Evolutionary conservation across 2,888 invertebrate species (phyloP).

Genomic region (Metopia argyrocephala): DNA sequence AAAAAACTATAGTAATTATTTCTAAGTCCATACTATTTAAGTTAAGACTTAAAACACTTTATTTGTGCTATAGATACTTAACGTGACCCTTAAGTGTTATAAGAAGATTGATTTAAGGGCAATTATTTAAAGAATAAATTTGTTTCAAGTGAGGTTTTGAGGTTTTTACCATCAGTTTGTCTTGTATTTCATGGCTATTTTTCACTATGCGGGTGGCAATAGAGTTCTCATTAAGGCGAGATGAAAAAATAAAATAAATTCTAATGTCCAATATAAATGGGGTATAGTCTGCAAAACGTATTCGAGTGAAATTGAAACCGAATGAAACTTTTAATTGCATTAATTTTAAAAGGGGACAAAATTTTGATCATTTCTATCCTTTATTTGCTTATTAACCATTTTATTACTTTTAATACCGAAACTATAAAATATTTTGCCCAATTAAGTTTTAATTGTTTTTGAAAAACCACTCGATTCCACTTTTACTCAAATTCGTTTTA

Average conservation of each 20-base stretch:
- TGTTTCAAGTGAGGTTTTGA: constrained; percentile 13
- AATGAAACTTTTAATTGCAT: no score
- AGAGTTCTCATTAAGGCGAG: neutral
- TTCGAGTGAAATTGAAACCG: no score
- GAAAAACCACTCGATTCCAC: no score
- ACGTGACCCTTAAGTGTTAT: constrained; percentile 41
- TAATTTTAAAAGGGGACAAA: no score
- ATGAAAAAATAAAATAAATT: neutral
- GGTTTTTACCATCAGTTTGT: constrained; percentile 15
- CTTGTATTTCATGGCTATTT: neutral
- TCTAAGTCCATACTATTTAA: constrained; percentile 32
- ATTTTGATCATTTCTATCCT: no score
- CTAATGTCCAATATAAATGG: neutral
- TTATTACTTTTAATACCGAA: no score
- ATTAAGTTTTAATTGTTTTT: no score
- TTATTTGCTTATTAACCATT: no score
- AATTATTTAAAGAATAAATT: constrained; percentile 49
- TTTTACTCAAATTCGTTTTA: no score
- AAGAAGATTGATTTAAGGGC: constrained; percentile 57
- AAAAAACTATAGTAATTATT: constrained; percentile 56
- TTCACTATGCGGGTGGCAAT: constrained; percentile 16
- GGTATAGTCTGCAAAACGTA: no score
- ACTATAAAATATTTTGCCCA: no score
- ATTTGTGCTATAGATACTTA: constrained; percentile 17
- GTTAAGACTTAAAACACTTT: constrained; percentile 53